A percentile compares a stretch with the other conserved stretches of the same genome.
Conservation (phyloP, 2,888 invertebrate species). For the Heterodera filipjevi region DNA sequence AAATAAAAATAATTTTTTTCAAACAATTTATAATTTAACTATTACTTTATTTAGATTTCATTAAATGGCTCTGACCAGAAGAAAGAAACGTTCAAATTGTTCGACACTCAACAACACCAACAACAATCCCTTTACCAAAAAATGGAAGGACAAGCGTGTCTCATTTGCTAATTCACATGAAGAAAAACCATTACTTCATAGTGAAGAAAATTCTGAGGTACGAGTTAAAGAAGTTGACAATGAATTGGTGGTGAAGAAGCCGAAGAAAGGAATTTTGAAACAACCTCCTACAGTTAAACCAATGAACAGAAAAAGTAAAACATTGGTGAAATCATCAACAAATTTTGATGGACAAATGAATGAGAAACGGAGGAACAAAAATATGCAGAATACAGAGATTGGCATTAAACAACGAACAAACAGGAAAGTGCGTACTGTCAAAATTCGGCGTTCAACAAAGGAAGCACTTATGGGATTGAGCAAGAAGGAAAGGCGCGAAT, state of each 20-base stretch:
- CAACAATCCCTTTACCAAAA: too few relatives aligned
- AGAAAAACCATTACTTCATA: neutral
- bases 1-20: too few relatives aligned
- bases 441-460: slow-evolving; percentile 55
- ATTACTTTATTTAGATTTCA: too few relatives aligned
- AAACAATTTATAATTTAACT: too few relatives aligned
- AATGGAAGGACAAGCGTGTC: neutral
- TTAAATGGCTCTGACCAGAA: too few relatives aligned
- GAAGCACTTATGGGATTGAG: slow-evolving; percentile 55
- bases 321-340: too few relatives aligned
- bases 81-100: too few relatives aligned
- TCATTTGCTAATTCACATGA: neutral
- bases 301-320: neutral
- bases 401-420: neutral
- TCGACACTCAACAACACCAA: too few relatives aligned
- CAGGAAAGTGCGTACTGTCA: slow-evolving; percentile 18
- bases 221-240: neutral
- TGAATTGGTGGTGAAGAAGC: neutral
- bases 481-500: slow-evolving; percentile 54
- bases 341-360: neutral
- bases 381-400: neutral
- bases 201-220: neutral
- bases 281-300: neutral
- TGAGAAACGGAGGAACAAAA: neutral
- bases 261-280: neutral